These are phyloP conservation scores for Resseliella maxima DNA, from an alignment of 2,888 invertebrate species.

Conservation along the genomic window DNA sequence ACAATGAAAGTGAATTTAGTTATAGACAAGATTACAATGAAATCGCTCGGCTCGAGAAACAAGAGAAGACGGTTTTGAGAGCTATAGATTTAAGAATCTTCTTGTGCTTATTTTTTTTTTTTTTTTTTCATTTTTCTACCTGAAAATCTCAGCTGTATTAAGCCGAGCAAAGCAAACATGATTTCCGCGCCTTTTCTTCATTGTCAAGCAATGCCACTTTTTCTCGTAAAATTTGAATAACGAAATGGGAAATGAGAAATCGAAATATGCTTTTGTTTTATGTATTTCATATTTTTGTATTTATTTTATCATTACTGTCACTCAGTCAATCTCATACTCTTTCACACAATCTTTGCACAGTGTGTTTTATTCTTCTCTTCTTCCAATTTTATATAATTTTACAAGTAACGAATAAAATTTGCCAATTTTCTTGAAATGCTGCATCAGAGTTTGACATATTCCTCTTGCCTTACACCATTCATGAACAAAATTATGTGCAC, in stretches of 20 bases:
- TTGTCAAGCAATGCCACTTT: neutral
- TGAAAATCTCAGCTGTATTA: neutral
- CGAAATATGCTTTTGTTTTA: too few species aligned
- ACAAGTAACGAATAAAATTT: neutral
- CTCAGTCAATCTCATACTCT: too few species aligned
- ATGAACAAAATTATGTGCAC: neutral
- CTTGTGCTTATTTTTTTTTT: neutral
- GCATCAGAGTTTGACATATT: neutral
- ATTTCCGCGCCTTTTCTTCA: neutral
- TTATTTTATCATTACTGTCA: too few species aligned
- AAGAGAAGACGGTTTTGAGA: neutral
- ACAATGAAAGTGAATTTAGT: neutral
- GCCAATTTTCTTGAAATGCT: neutral
- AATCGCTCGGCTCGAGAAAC: neutral
- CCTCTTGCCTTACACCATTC: neutral
- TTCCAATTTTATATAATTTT: neutral
- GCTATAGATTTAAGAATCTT: neutral
- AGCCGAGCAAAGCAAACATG: neutral
- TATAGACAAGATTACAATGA: slow-evolving; percentile 13
- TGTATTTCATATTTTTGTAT: too few species aligned
- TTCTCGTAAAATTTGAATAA: too few species aligned
- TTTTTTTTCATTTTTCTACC: too few species aligned
- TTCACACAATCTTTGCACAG: too few species aligned
- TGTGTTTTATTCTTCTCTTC: too few species aligned
- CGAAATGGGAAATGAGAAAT: too few species aligned